These are phyloP conservation scores for Caenorhabditis doughertyi DNA, from an alignment of 2,888 invertebrate genomes.

Conservation along the genomic window DNA sequence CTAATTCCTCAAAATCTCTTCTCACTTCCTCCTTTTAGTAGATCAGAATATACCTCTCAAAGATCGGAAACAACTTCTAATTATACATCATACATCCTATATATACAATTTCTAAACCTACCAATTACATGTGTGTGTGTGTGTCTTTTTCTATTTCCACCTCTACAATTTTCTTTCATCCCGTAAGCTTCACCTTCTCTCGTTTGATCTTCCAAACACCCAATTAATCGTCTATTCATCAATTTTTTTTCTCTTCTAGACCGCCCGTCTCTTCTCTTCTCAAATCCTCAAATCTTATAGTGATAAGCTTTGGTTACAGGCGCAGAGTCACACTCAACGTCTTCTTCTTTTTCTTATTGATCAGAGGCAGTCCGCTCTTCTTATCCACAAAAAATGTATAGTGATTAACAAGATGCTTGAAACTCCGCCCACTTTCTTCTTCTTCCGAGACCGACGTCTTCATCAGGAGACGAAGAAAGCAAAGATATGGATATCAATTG, in stretches of 20 bases:
- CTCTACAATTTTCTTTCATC: constrained; percentile 1
- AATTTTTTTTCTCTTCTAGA: constrained; percentile 2
- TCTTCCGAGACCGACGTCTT: constrained; percentile 1
- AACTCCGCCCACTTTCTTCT: constrained; percentile 45
- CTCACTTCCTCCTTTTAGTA: too few relatives aligned
- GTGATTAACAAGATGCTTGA: constrained; percentile 41
- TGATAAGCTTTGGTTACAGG: constrained; percentile 36
- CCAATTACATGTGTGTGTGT: background rate
- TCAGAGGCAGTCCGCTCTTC: background rate
- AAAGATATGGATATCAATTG: constrained; percentile 57
- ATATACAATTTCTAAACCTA: background rate
- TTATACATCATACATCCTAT: too few relatives aligned
- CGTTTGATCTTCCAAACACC: constrained; percentile 16
- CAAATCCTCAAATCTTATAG: constrained; percentile 5
- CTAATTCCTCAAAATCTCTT: too few relatives aligned
- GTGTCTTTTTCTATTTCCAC: background rate
- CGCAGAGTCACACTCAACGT: constrained; percentile 19
- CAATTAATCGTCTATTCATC: constrained; percentile 47
- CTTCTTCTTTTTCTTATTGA: constrained; percentile 15
- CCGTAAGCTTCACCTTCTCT: background rate
- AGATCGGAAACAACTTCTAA: too few relatives aligned
- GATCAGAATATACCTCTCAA: too few relatives aligned
- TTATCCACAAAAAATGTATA: constrained; percentile 43
- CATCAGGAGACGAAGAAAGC: constrained; percentile 4
- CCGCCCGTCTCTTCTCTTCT: constrained; percentile 17